Evolutionary conservation across 2,797 vertebrate species (phyloP).

Genomic region (Lemur catta): DNA sequence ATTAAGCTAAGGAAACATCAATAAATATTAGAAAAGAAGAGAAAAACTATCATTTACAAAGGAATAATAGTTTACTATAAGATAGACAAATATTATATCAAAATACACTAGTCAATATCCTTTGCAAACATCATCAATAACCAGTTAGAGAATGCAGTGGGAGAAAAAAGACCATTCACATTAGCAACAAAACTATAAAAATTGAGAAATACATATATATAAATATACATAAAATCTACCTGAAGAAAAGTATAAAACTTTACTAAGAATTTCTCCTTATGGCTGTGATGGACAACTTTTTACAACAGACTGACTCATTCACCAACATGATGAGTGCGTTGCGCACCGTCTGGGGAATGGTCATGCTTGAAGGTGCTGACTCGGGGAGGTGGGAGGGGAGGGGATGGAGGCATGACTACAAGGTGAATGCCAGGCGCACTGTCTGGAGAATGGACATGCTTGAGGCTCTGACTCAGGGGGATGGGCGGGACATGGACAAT

Average conservation of each 20-base stretch:
- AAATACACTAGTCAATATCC: not conserved
- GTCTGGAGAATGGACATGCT: too few relatives aligned
- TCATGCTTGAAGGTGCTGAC: too few relatives aligned
- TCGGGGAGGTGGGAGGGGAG: too few relatives aligned
- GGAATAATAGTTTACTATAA: not conserved
- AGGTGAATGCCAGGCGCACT: too few relatives aligned
- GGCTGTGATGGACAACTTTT: not conserved
- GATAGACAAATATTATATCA: not conserved
- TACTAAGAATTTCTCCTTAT: not conserved
- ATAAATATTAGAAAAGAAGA: not conserved
- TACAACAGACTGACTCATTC: not conserved
- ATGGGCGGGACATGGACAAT: too few relatives aligned
- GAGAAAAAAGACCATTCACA: not conserved
- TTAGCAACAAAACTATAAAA: not conserved
- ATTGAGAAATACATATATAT: not conserved
- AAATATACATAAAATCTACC: not conserved
- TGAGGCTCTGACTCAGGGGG: too few relatives aligned
- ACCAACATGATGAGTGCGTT: too few relatives aligned
- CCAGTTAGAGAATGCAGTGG: not conserved
- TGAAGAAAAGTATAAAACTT: conserved; percentile 5
- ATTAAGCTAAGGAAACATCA: not conserved
- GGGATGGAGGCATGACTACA: too few relatives aligned
- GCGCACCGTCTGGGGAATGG: too few relatives aligned
- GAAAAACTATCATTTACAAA: not conserved
- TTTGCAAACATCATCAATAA: not conserved